Evolutionary conservation across 2,797 vertebrate genomes (phyloP).

Genomic region (Myotis findleyi): DNA sequence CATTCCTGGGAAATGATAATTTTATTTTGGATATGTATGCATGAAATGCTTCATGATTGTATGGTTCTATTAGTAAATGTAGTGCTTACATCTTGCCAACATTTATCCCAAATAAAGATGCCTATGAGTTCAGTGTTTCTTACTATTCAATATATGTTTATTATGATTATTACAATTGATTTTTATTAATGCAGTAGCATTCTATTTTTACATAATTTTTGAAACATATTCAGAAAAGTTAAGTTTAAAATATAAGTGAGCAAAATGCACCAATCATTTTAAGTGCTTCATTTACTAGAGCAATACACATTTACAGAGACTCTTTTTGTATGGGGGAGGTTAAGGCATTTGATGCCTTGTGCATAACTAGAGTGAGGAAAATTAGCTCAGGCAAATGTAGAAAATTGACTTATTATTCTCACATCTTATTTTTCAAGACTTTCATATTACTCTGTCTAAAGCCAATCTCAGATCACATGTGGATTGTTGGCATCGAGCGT

Average conservation of each 20-base stretch:
- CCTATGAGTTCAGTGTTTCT: constrained; percentile 53
- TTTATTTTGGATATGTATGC: constrained; percentile 72
- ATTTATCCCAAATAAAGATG: constrained; percentile 71
- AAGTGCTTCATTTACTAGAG: constrained; percentile 32
- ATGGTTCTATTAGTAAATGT: constrained; percentile 70
- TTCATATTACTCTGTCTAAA: background rate
- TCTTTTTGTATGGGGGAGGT: background rate
- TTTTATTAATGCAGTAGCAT: constrained; percentile 68
- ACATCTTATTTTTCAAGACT: background rate
- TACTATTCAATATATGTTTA: constrained; percentile 48
- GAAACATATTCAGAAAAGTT: constrained; percentile 53
- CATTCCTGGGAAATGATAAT: constrained; percentile 41
- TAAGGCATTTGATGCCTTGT: constrained; percentile 27
- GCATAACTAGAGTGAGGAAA: constrained; percentile 6
- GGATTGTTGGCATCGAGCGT: background rate
- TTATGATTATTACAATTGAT: constrained; percentile 75
- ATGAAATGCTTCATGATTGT: constrained; percentile 70
- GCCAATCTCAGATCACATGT: background rate
- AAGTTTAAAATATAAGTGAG: constrained; percentile 13
- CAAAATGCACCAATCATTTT: constrained; percentile 45
- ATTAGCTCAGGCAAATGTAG: constrained; percentile 14
- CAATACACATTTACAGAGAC: constrained; percentile 1
- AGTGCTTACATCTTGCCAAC: constrained; percentile 39
- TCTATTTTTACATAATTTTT: constrained; percentile 48
- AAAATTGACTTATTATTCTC: background rate